phyloP scores from a whole-genome alignment of 2,888 invertebrate species.

The Acronicta aceris region DNA sequence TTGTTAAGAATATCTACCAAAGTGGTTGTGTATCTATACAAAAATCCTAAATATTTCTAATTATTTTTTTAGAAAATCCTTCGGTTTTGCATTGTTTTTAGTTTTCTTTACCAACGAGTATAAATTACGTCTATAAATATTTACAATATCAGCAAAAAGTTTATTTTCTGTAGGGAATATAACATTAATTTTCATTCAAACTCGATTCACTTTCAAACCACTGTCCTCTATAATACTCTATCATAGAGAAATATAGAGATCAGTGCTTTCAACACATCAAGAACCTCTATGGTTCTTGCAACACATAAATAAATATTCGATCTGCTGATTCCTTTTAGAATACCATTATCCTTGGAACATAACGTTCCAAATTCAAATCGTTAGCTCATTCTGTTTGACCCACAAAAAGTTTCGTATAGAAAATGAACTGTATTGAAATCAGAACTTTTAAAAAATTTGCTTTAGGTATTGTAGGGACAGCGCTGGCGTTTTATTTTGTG shows the following conservation, averaged over 20 bases:
- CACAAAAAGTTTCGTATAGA: constrained; percentile 55
- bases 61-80: too few species aligned
- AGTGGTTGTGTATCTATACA: too few species aligned
- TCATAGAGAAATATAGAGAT: too few species aligned
- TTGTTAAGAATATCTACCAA: too few species aligned
- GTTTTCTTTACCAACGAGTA: neutral
- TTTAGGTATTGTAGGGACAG: constrained; percentile 27
- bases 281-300: too few species aligned
- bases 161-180: neutral
- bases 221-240: too few species aligned
- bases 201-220: constrained; percentile 7
- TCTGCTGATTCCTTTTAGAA: constrained; percentile 44
- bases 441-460: constrained; percentile 51
- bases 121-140: too few species aligned
- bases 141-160: too few species aligned
- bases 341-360: constrained; percentile 56
- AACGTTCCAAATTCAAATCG: constrained; percentile 59
- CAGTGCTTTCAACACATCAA: too few species aligned
- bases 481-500: constrained; percentile 19
- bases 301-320: constrained; percentile 49
- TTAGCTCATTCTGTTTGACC: constrained; percentile 54
- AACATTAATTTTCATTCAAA: constrained; percentile 19
- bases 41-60: too few species aligned
- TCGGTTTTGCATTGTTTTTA: too few species aligned
- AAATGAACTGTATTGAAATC: constrained; percentile 61